Evolutionary conservation across 2,888 invertebrate genomes (phyloP).

Genomic region (Anodontia alba): DNA sequence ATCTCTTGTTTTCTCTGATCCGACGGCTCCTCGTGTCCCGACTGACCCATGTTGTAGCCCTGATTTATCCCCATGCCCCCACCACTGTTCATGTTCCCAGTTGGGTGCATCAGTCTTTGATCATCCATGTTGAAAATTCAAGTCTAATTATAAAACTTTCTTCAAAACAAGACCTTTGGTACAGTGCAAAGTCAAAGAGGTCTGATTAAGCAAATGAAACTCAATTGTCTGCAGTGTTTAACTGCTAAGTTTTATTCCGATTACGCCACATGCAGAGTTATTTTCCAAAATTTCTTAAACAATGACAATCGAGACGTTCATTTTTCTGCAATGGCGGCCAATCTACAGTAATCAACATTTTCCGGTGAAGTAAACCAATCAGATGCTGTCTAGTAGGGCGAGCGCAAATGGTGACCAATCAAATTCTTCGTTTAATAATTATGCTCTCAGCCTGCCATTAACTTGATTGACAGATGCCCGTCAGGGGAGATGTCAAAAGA

Average conservation of each 20-base stretch:
- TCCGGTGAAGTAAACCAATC: slow-evolving; percentile 61
- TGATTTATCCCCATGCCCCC: slow-evolving; percentile 58
- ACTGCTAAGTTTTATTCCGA: slow-evolving; percentile 41
- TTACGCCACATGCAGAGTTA: slow-evolving; percentile 41
- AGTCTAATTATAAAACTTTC: not conserved
- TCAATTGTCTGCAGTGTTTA: slow-evolving; percentile 25
- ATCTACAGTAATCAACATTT: slow-evolving; percentile 63
- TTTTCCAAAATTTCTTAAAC: slow-evolving; percentile 38
- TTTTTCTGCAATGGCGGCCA: slow-evolving; percentile 62
- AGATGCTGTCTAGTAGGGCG: slow-evolving; percentile 32
- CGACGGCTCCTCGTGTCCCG: slow-evolving; percentile 70
- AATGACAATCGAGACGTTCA: slow-evolving; percentile 60
- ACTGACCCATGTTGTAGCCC: slow-evolving; percentile 66
- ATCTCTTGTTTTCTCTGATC: slow-evolving; percentile 93
- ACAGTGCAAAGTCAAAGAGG: not conserved
- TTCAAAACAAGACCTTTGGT: not conserved
- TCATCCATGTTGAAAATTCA: slow-evolving; percentile 74
- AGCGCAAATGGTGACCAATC: slow-evolving; percentile 48
- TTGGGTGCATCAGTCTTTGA: slow-evolving; percentile 79
- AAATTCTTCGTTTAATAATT: slow-evolving; percentile 40
- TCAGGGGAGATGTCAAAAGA: slow-evolving; percentile 41
- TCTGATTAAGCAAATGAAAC: not conserved
- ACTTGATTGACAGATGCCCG: slow-evolving; percentile 55
- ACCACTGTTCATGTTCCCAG: slow-evolving; percentile 53
- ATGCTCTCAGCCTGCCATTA: slow-evolving; percentile 43